Conservation (phyloP, 2,797 vertebrate species). For the Brachyalestes nurse region DNA sequence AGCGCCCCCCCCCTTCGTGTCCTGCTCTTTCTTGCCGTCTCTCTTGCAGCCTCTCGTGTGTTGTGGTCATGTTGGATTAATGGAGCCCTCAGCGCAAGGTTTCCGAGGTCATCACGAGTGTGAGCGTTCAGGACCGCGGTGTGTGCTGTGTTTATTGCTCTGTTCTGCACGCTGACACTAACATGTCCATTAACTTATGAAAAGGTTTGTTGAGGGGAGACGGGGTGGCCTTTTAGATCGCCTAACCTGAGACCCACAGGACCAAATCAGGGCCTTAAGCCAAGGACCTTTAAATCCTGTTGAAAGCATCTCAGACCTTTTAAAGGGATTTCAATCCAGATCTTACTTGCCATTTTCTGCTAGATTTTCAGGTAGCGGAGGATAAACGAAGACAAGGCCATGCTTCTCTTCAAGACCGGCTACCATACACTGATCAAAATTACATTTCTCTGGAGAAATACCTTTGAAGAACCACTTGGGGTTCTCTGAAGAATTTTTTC, state of each 20-base stretch:
- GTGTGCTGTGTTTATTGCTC: slow-evolving; percentile 33
- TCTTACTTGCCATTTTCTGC: slow-evolving; percentile 2
- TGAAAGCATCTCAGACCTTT: background rate
- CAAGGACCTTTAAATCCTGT: slow-evolving; percentile 3
- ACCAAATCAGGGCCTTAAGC: background rate
- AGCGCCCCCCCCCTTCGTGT: slow-evolving; percentile 1
- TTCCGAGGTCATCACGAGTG: slow-evolving; percentile 29
- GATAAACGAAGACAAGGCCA: background rate
- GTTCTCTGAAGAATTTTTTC: too few relatives aligned
- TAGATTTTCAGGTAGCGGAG: background rate
- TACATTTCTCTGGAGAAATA: background rate
- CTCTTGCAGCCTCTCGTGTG: slow-evolving; percentile 32
- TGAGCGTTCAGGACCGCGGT: background rate
- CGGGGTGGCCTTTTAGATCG: background rate
- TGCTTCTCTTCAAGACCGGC: background rate
- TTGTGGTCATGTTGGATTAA: slow-evolving; percentile 41
- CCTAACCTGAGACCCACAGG: background rate
- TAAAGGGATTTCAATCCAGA: slow-evolving; percentile 2
- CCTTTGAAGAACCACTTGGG: too few relatives aligned
- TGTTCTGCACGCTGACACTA: slow-evolving; percentile 4
- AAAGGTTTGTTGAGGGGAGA: background rate
- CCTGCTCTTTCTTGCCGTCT: slow-evolving; percentile 13
- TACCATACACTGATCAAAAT: background rate
- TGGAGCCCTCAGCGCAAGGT: slow-evolving; percentile 11
- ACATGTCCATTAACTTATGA: slow-evolving; percentile 21